A percentile compares a stretch with the other conserved stretches of the same genome.
phyloP scores from a whole-genome alignment of 2,888 invertebrate genomes.

The Auanema sp. region DNA sequence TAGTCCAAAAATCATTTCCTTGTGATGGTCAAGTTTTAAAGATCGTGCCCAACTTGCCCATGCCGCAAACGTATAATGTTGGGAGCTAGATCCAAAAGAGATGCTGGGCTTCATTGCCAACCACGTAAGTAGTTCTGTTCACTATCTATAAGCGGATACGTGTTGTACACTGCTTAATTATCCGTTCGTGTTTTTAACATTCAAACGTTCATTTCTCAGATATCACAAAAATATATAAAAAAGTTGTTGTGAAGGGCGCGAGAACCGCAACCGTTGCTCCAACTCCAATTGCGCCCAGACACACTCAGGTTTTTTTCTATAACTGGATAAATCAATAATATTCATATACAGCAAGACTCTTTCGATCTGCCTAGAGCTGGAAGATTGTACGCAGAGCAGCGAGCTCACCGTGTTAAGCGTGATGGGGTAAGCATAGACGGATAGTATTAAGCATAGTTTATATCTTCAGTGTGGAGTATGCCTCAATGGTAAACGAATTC shows the following conservation, averaged over 20 bases:
- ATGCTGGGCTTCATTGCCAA: constrained; percentile 44
- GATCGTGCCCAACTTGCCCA: constrained; percentile 48
- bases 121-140: constrained; percentile 22
- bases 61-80: constrained; percentile 43
- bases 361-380: constrained; percentile 34
- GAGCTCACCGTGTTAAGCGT: constrained; percentile 38
- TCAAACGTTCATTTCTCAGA: constrained; percentile 17
- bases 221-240: constrained; percentile 8
- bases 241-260: constrained; percentile 14
- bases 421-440: constrained; percentile 14
- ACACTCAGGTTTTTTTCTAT: not conserved
- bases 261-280: constrained; percentile 22
- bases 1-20: not conserved
- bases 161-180: too few relatives aligned
- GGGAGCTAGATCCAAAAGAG: constrained; percentile 38
- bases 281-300: not conserved
- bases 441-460: too few relatives aligned
- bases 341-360: not conserved
- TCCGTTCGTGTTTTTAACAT: constrained; percentile 13
- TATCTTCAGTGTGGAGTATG: constrained; percentile 47
- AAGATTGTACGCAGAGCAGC: constrained; percentile 34
- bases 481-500: constrained; percentile 37
- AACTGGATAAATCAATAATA: not conserved
- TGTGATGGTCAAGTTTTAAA: constrained; percentile 1
- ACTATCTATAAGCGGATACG: constrained; percentile 11